phyloP scores from a whole-genome alignment of 1,140 invertebrate species.

The Calephelis virginiensis region DNA sequence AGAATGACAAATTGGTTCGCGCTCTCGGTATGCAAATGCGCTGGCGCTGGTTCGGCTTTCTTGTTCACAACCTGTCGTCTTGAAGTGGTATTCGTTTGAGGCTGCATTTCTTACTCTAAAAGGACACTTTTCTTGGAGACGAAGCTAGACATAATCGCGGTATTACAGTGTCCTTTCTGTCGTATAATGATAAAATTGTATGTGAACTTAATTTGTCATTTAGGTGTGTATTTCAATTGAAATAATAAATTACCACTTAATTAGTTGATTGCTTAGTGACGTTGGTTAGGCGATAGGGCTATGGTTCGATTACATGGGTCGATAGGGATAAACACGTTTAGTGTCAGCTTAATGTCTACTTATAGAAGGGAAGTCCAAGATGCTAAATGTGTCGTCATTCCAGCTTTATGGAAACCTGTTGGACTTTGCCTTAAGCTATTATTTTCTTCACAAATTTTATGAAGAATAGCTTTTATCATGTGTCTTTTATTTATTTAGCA shows the following conservation, averaged over 20 bases:
- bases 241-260: constrained; percentile 1
- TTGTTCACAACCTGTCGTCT: constrained; percentile 11
- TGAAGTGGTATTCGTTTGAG: constrained; percentile 6
- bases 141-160: constrained; percentile 4
- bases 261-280: background rate
- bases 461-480: too few species aligned
- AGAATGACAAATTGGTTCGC: constrained; percentile 24
- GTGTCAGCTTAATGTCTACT: too few species aligned
- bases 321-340: too few species aligned
- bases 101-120: constrained; percentile 18
- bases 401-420: too few species aligned
- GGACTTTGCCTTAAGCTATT: too few species aligned
- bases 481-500: too few species aligned
- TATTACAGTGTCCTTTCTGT: background rate
- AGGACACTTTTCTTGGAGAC: constrained; percentile 11
- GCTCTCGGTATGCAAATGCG: constrained; percentile 26
- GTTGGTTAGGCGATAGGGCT: background rate
- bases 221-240: background rate
- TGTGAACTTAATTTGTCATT: constrained; percentile 3
- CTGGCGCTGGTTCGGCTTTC: background rate
- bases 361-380: too few species aligned
- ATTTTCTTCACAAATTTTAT: too few species aligned
- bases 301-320: background rate
- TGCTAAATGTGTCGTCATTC: too few species aligned
- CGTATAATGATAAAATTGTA: background rate